phyloP scores from a whole-genome alignment of 2,888 invertebrate species.

The Linnaemya tessellans region DNA sequence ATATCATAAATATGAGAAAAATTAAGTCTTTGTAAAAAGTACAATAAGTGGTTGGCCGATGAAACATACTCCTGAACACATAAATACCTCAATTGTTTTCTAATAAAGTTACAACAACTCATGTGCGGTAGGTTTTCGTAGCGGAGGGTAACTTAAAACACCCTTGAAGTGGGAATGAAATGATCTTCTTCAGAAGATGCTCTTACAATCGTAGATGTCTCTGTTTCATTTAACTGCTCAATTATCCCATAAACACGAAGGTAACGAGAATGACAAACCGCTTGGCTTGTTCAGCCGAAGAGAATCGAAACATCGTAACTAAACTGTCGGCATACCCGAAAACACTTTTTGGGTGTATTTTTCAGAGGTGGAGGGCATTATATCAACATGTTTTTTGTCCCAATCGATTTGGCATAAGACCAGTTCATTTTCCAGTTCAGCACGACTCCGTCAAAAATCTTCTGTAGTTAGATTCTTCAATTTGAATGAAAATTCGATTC shows the following conservation, averaged over 20 bases:
- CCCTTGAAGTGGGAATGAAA: constrained; percentile 52
- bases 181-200: background rate
- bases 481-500: too few species aligned
- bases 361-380: background rate
- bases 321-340: too few species aligned
- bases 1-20: constrained; percentile 41
- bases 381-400: too few species aligned
- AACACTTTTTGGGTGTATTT: background rate
- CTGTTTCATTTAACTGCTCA: constrained; percentile 55
- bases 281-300: background rate
- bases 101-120: constrained; percentile 4
- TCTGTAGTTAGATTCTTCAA: too few species aligned
- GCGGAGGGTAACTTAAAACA: constrained; percentile 30
- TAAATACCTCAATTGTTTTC: constrained; percentile 47
- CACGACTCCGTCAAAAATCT: too few species aligned
- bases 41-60: constrained; percentile 41
- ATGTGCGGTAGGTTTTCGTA: background rate
- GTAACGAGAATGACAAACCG: background rate
- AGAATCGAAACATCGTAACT: background rate
- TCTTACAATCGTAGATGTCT: constrained; percentile 17
- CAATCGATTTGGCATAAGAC: too few species aligned
- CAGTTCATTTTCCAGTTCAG: too few species aligned
- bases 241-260: constrained; percentile 7
- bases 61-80: background rate
- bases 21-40: constrained; percentile 1